Percentiles rank a stretch among this genome's conserved stretches.
These are phyloP conservation scores for Lissocephala sabroskyi DNA, from an alignment of 2,888 invertebrate genomes.

Conservation along the genomic window DNA sequence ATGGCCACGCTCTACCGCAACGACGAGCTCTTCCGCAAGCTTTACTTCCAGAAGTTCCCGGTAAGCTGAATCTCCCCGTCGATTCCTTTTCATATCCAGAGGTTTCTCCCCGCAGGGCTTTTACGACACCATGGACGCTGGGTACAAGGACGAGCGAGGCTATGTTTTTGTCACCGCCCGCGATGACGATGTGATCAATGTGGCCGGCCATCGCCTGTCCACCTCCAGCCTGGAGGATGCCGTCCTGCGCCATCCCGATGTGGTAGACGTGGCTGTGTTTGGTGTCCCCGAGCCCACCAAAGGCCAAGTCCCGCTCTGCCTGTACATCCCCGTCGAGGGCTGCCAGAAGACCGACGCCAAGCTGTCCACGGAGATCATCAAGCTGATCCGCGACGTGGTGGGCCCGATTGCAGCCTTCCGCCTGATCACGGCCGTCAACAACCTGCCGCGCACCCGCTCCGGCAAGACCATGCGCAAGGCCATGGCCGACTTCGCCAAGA, in stretches of 20 bases:
- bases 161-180: slow-evolving; percentile 91
- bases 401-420: slow-evolving; percentile 90
- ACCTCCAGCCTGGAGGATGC: slow-evolving; percentile 94
- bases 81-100: too few relatives aligned
- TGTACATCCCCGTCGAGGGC: slow-evolving; percentile 82
- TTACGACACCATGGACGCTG: slow-evolving; percentile 95
- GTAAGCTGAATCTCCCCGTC: too few relatives aligned
- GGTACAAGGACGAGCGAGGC: slow-evolving; percentile 86
- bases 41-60: slow-evolving; percentile 87
- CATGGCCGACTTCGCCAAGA: slow-evolving; percentile 87
- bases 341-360: slow-evolving; percentile 60
- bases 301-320: slow-evolving; percentile 90
- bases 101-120: slow-evolving; percentile 60
- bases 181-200: slow-evolving; percentile 94
- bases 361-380: slow-evolving; percentile 69
- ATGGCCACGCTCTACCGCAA: slow-evolving; percentile 87
- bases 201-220: slow-evolving; percentile 92
- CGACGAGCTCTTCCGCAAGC: slow-evolving; percentile 84
- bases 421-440: slow-evolving; percentile 83
- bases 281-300: slow-evolving; percentile 92
- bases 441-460: slow-evolving; percentile 90
- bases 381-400: slow-evolving; percentile 70
- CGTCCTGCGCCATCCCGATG: slow-evolving; percentile 86
- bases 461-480: slow-evolving; percentile 84
- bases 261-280: slow-evolving; percentile 90